Percentiles rank a stretch among this genome's conserved stretches.
Conservation (phyloP, 2,113 vertebrate genomes). For the Rhizomys pruinosus region DNA sequence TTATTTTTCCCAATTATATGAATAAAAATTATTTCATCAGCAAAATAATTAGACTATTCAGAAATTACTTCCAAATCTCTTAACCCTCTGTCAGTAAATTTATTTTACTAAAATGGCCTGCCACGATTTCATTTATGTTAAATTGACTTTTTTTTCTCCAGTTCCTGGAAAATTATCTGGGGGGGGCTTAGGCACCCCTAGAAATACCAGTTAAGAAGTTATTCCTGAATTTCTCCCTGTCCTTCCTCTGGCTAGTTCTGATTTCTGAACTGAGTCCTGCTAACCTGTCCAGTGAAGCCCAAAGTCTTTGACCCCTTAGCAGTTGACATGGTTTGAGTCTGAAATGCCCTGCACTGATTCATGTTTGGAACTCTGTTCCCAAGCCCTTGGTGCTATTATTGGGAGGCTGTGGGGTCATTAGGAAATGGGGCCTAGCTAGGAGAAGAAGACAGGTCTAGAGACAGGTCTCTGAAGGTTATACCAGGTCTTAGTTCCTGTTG, state of each 20-base stretch:
- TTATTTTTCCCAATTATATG: constrained; percentile 14
- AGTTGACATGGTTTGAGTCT: background rate
- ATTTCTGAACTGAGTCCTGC: background rate
- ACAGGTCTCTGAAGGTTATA: background rate
- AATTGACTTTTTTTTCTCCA: background rate
- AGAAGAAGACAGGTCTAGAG: background rate
- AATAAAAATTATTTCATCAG: constrained; percentile 15
- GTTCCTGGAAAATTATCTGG: background rate
- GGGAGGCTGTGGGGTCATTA: background rate
- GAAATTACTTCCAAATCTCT: constrained; percentile 41
- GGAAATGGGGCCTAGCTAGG: too few relatives aligned
- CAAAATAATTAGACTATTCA: constrained; percentile 23
- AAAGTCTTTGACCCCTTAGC: background rate
- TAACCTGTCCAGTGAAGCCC: background rate
- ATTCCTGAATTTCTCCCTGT: background rate
- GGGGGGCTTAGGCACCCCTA: background rate
- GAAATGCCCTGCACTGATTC: background rate
- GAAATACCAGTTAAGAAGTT: background rate
- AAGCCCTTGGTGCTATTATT: background rate
- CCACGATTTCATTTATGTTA: constrained; percentile 7
- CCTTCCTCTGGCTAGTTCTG: background rate
- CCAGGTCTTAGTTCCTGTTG: background rate
- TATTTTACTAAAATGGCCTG: constrained; percentile 29
- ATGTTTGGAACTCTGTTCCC: background rate
- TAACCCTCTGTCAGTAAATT: background rate